Evolutionary conservation across 1,140 invertebrate species (phyloP), one percentile per base, ranked within the genome.

Genomic region (Papilio polyxenes): DNA sequence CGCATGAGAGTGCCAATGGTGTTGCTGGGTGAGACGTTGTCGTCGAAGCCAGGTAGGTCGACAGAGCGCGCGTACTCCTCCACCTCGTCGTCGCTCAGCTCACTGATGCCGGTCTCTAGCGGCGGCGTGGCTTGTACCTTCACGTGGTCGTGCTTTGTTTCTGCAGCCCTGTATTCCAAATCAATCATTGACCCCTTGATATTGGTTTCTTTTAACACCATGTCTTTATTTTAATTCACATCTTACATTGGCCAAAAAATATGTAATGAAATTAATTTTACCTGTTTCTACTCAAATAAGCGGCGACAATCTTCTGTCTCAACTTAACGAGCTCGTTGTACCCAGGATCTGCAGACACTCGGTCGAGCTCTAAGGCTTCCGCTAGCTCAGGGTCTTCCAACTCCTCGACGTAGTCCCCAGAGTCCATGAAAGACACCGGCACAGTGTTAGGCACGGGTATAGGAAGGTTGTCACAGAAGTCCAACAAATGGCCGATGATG

Each of bases 1-100:
- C 97, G 95, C 78, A 97, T 94, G 69, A 98, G 94, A 23, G 96
- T 95, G 82, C 95, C 96, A 74, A 98, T 97, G 80, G 95, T 96
- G 91, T 98, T 98, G 84, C 96, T 96, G 0, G 97, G 96, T 0
- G 97, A 98, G 4, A 97, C 96, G 87, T 97, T 98, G 87, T 98
- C 98, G 89, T 98, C 97, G 85, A 98, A 97, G 10, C 97, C 97
- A 20, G 97, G 97, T 44, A 98, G 95, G 89, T 97, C 97, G 2
- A 97, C 96, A 20, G 95, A 96, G 72, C 97, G 95, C 4, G 97
- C 96, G 95, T 97, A 97, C 72, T 96, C 95, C 89, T 98, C 97
- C 82, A 95, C 94, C 84, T 97, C 97, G 84, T 97, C 97, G 89
- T 97, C 97, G 83, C 96, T 97, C 49, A 96, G 95, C 85, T 97